A percentile compares a stretch with the other conserved stretches of the same genome.
Evolutionary conservation across 2,113 vertebrate species (phyloP).

Genomic region (Numida meleagris): DNA sequence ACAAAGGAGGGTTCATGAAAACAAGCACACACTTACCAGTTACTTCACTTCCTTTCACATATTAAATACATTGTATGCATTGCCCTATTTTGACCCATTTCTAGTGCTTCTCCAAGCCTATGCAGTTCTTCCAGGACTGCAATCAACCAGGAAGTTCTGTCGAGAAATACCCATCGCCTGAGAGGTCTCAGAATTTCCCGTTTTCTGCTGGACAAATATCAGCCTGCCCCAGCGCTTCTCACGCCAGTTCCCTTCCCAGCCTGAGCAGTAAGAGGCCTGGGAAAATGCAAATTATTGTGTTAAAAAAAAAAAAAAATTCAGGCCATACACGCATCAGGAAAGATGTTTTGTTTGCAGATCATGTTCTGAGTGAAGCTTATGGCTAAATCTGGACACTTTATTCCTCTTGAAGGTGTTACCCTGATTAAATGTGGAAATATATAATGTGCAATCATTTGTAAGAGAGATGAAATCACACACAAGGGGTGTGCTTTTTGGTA

Average conservation of each 20-base stretch:
- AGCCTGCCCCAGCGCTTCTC: neutral
- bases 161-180: neutral
- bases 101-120: neutral
- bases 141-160: neutral
- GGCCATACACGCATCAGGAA: neutral
- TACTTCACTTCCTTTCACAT: neutral
- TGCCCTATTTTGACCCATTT: neutral
- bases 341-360: neutral
- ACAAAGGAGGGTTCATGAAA: neutral
- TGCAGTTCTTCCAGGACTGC: neutral
- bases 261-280: neutral
- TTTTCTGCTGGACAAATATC: neutral
- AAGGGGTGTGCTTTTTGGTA: neutral
- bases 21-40: neutral
- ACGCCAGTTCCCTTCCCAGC: neutral
- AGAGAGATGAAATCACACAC: accelerated
- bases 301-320: neutral
- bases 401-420: neutral
- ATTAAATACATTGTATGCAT: neutral
- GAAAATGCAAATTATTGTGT: neutral
- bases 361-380: neutral
- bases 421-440: neutral
- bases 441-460: neutral
- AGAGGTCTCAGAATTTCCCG: neutral
- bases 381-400: neutral